Conservation (phyloP, 2,113 vertebrate species). For the Odocoileus hemionus region DNA sequence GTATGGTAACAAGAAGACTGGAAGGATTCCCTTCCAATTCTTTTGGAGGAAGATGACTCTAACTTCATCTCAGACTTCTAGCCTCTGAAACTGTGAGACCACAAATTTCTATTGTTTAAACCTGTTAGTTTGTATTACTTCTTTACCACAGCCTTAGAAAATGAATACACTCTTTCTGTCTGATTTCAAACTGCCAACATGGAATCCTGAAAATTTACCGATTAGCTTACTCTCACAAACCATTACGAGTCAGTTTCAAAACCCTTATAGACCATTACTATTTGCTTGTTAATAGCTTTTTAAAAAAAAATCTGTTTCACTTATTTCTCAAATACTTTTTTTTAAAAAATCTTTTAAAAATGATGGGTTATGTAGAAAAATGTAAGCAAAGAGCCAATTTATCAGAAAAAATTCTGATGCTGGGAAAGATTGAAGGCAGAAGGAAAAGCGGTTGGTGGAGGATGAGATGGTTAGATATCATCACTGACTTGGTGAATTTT, state of each 20-base stretch:
- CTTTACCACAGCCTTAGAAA: background rate
- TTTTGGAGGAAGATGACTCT: background rate
- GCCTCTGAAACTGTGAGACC: background rate
- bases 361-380: background rate
- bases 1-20: background rate
- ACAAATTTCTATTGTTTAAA: background rate
- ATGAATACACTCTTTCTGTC: background rate
- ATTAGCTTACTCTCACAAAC: background rate
- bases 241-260: background rate
- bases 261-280: background rate
- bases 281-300: background rate
- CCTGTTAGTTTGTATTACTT: background rate
- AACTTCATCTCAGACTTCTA: background rate
- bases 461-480: background rate
- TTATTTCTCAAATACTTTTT: background rate
- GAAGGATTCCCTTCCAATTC: background rate
- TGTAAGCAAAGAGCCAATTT: fast-evolving
- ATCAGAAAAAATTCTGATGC: background rate
- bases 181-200: background rate
- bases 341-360: background rate
- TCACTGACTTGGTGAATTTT: background rate
- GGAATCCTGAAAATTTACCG: background rate
- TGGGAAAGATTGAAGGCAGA: background rate
- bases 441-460: background rate
- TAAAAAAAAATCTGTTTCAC: background rate